Evolutionary conservation across 2,113 vertebrate species (phyloP), one percentile per base, ranked within the genome.

Genomic region (Marmota flaviventris): DNA sequence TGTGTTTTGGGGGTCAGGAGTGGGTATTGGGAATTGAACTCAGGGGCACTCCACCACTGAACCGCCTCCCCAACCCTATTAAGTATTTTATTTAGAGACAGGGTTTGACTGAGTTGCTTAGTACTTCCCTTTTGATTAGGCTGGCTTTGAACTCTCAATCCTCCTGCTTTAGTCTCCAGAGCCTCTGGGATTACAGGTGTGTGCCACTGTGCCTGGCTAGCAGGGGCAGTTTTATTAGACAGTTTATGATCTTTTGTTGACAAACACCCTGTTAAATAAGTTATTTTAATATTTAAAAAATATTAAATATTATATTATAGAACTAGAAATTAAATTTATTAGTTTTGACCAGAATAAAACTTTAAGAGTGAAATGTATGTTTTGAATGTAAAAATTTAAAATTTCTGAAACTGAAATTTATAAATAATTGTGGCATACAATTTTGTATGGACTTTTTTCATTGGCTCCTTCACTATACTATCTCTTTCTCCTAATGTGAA

Each of bases 351-450:
- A 84, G 42, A 91, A 79, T 56, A 16, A 1, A 83, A 96, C 65
- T 93, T 70, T 91, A 77, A 69, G 37, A 94, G 48, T 91, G 75
- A 88, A 95, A 58, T 92, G 61, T 0, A 27, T 70, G 48, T 81
- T 95, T 82, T 76, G 14, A 96, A 63, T 93, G 34, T 89, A 34
- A 94, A 45, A 82, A 72, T 53, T 97, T 91, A 37, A 69, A 94
- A 84, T 92, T 76, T 88, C 81, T 85, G 9, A 93, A 81, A 67
- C 53, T 72, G 85, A 92, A 94, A 61, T 93, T 72, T 87, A 1
- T 86, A 39, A 75, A 73, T 91, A 82, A 76, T 82, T 82, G 20
- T 58, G 51, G 27, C 78, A 5, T 94, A 81, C 4, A 58, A 32
- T 5, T 58, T 82, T 65, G 18, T 92, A 27, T 85, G 78, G 58